Percentiles rank a stretch among this genome's conserved stretches.
phyloP scores from a whole-genome alignment of 1,140 invertebrate species.

The Octopus sinensis region DNA sequence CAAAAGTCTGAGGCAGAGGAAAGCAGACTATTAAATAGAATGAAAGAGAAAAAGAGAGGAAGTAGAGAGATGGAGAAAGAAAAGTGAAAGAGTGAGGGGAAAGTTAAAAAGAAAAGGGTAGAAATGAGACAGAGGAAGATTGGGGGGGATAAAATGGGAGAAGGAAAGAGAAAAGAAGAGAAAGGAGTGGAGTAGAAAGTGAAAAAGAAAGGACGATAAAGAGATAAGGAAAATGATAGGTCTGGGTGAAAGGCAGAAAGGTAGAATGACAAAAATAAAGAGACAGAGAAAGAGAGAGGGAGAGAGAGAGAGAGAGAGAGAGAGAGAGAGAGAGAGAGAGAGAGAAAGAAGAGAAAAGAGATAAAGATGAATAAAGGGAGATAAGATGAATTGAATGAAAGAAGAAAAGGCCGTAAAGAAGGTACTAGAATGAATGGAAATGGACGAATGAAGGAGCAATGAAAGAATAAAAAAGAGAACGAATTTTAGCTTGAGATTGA shows the following conservation, averaged over 20 bases:
- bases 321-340: constrained; percentile 3
- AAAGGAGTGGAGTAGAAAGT: not conserved
- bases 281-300: not conserved
- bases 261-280: not conserved
- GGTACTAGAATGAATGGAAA: no score
- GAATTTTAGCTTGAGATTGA: no score
- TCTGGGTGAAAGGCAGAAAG: not conserved
- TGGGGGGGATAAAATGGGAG: not conserved
- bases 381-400: not conserved
- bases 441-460: no score
- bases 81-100: not conserved
- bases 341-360: not conserved
- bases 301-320: constrained; percentile 5
- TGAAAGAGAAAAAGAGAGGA: not conserved
- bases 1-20: no score
- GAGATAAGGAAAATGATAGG: not conserved
- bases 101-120: not conserved
- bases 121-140: not conserved
- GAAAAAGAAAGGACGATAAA: not conserved
- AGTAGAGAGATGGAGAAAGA: not conserved
- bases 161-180: not conserved
- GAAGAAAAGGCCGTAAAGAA: no score
- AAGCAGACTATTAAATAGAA: no score
- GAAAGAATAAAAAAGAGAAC: no score
- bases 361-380: not conserved